Percentiles rank a stretch among this genome's conserved stretches.
Conservation (phyloP, 2,797 vertebrate species). For the Meriones psammophilus region DNA sequence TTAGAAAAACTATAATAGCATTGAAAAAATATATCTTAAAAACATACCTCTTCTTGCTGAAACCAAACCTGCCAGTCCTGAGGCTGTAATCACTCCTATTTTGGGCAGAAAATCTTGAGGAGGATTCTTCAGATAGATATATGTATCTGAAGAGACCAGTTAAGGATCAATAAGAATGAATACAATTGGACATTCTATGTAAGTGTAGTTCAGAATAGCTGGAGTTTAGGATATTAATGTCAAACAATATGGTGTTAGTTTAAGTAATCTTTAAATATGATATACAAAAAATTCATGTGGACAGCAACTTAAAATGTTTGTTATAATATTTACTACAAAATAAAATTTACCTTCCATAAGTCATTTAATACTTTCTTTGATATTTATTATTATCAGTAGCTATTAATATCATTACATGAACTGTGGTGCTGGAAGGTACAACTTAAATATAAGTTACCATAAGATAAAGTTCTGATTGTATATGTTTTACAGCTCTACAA, state of each 20-base stretch:
- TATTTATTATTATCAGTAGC: slow-evolving; percentile 42
- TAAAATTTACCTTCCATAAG: slow-evolving; percentile 36
- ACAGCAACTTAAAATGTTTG: slow-evolving; percentile 10
- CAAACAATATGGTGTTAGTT: not conserved
- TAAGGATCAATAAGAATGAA: slow-evolving; percentile 54
- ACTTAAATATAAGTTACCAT: slow-evolving; percentile 43
- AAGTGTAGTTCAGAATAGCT: slow-evolving; percentile 17
- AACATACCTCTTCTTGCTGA: slow-evolving; percentile 93
- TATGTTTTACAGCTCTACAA: slow-evolving; percentile 10
- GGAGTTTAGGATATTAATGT: not conserved
- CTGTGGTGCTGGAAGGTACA: not conserved
- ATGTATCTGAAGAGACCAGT: slow-evolving; percentile 90
- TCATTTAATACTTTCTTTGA: slow-evolving; percentile 60
- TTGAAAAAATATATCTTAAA: slow-evolving; percentile 33
- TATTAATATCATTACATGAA: slow-evolving; percentile 48
- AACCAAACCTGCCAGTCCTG: slow-evolving; percentile 92
- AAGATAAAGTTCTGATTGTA: slow-evolving; percentile 42
- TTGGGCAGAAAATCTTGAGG: slow-evolving; percentile 94
- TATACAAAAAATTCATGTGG: slow-evolving; percentile 42
- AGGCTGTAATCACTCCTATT: slow-evolving; percentile 91
- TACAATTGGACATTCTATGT: not conserved
- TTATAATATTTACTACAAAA: slow-evolving; percentile 54
- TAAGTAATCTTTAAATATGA: slow-evolving; percentile 30
- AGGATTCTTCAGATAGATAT: slow-evolving; percentile 94
- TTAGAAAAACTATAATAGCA: slow-evolving; percentile 44